Evolutionary conservation across 2,888 invertebrate species (phyloP), one percentile per base, ranked within the genome.

Genomic region (Anoplius nigerrimus): DNA sequence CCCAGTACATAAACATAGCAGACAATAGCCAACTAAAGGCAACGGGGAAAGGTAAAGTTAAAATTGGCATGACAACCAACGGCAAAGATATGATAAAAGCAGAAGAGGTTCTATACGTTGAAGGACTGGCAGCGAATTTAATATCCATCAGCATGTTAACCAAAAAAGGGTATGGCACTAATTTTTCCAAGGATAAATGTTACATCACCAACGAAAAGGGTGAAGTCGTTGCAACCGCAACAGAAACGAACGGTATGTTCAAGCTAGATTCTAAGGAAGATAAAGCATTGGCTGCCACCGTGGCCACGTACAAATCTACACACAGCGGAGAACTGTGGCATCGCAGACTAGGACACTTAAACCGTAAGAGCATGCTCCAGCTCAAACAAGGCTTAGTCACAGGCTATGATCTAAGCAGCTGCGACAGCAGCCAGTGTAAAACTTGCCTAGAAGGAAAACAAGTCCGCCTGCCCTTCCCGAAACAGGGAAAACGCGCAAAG

Each of bases 61-160:
- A 62, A 0, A 0, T 71, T 27, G 43, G 57, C 3, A n/a, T 59
- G 3, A 46, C 2, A 52, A 2, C 16, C 4, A 43, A 57, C 22
- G 18, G 52, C 22, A 48, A 59, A 5, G 74, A 71, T 22, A 13
- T 13, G 0, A 8, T 75, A 4, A 71, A 70, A 60, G 51, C 82
- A 58, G 67, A 72, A 62, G 55, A 84, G 15, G 77, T 72, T 5
- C 34, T 81, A n/a, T 81, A 59, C 58, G 82, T 82, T 0, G 81
- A 82, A n/a, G 71, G 78, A 2, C 62, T 84, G 11, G 69, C 69
- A 20, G 83, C 72, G 46, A 84, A 80, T 55, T 55, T 84, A 27
- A 11, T 83, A 27, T 85, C 82, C 13, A 80, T 83, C 5, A 74
- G 27, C 66, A 57, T 4, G 75, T 83, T 55, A 6, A 81, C 79